Evolutionary conservation across 1,140 invertebrate genomes (phyloP).

Genomic region (Cryptotermes secundus): DNA sequence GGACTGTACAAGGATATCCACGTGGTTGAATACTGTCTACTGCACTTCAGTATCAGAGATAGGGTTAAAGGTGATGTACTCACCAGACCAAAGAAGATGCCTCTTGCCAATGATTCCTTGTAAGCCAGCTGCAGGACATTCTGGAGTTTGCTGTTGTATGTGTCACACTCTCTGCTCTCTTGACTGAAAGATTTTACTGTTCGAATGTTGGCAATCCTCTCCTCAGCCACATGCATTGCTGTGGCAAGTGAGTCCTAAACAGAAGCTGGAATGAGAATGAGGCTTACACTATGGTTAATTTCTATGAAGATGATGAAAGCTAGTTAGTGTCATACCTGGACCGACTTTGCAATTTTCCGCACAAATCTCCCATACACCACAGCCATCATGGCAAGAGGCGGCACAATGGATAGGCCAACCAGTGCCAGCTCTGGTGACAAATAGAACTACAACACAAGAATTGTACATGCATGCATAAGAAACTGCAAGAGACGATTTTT

Average conservation of each 20-base stretch:
- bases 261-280: background rate
- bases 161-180: constrained; percentile 72
- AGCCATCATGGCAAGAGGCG: constrained; percentile 80
- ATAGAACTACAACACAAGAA: constrained; percentile 65
- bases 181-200: constrained; percentile 92
- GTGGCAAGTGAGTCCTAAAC: constrained; percentile 76
- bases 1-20: no score
- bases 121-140: constrained; percentile 78
- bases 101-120: constrained; percentile 83
- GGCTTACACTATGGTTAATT: background rate
- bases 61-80: constrained; percentile 39
- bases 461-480: no score
- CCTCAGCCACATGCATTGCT: constrained; percentile 86
- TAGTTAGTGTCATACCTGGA: constrained; percentile 52
- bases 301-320: background rate
- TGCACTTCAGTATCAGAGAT: no score
- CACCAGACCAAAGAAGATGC: constrained; percentile 90
- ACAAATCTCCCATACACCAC: constrained; percentile 89
- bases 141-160: constrained; percentile 69
- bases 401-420: constrained; percentile 83
- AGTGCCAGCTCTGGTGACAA: constrained; percentile 85
- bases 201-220: constrained; percentile 89
- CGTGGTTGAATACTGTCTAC: no score
- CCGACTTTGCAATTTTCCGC: constrained; percentile 76
- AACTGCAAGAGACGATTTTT: no score